Conservation (phyloP, 2,113 vertebrate species). For the Puntigrus tetrazona region DNA sequence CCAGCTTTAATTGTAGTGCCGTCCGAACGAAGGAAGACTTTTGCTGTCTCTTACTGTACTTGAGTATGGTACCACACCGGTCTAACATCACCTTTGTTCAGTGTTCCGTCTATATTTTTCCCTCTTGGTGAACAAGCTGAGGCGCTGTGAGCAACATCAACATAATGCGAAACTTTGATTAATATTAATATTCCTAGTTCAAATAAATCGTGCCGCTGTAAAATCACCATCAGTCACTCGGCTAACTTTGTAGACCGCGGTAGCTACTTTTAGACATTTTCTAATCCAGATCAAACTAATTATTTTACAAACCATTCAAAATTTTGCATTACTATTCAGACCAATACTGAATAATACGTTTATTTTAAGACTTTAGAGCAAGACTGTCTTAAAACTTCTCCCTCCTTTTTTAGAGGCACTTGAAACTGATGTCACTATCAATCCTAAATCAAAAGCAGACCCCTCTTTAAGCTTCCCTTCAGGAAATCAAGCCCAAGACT, state of each 20-base stretch:
- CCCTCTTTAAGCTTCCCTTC: not conserved
- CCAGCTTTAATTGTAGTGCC: not conserved
- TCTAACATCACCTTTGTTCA: not conserved
- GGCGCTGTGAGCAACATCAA: not conserved
- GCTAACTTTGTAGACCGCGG: not conserved
- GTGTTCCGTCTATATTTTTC: not conserved
- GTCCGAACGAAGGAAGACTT: not conserved
- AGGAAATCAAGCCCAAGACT: not conserved
- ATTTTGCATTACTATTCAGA: not conserved
- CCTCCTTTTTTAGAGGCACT: not conserved
- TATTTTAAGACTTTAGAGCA: constrained; percentile 2
- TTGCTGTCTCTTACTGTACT: not conserved
- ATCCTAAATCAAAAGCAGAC: not conserved
- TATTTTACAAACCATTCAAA: not conserved
- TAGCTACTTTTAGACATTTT: not conserved
- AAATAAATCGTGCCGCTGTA: not conserved
- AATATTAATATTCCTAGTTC: not conserved
- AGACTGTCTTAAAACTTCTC: not conserved
- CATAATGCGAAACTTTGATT: not conserved
- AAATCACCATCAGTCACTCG: not conserved
- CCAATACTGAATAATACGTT: not conserved
- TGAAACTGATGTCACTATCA: not conserved
- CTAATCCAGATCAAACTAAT: not conserved
- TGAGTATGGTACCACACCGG: not conserved
- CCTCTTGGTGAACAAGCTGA: not conserved